Base-by-base conservation (phyloP, 1,140 invertebrate species). In the Ooceraea biroi region DNA sequence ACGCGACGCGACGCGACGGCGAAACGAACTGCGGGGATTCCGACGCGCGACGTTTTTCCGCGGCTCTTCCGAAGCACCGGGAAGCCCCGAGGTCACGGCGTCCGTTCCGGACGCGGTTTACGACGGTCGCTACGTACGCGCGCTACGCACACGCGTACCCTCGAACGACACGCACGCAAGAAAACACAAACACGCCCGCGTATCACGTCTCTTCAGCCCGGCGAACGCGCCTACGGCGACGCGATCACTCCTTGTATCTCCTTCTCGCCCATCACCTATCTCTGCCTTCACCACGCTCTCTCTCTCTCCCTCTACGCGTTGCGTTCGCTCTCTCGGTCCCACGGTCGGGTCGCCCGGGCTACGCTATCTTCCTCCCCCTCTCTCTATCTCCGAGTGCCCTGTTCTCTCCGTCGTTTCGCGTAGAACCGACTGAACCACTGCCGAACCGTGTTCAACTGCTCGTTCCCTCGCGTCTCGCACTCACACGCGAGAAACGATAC, bases 61-160 rank as follows among this genome's bases (percentile, higher is more conserved):
- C 68, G 55, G 52, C 17, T 50, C 36, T 71, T 17, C 41, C 30
- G 85, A 2, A 86, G 60, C 61, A 84, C 14, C 65, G 65, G 73
- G 85, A 36, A 36, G 7, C 73, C 73, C 86, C 61, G 61, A 85
- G 65, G 82, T 71, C 86, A 7, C 36, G 36, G 7, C 27, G 80
- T 58, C 52, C 72, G 86, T 87, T 76, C 46, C 82, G 78, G 57
- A 50, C 68, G 73, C 66, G n/a, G n/a, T n/a, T n/a, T n/a, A n/a
- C n/a, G n/a, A n/a, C n/a, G n/a, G n/a, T 78, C 44, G 22, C 46
- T 41, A 17, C 27, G 3, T 19, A 77, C 46, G 36, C 61, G 44
- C 71, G 61, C 65, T n/a, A 22, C 36, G 25, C 60, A 66, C 30
- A 61, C 30, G 25, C 27, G 48, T 25, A 48, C n/a, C n/a, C 7